These are phyloP conservation scores for Erpornis zantholeuca DNA, from an alignment of 2,113 vertebrate species.

Conservation along the genomic window DNA sequence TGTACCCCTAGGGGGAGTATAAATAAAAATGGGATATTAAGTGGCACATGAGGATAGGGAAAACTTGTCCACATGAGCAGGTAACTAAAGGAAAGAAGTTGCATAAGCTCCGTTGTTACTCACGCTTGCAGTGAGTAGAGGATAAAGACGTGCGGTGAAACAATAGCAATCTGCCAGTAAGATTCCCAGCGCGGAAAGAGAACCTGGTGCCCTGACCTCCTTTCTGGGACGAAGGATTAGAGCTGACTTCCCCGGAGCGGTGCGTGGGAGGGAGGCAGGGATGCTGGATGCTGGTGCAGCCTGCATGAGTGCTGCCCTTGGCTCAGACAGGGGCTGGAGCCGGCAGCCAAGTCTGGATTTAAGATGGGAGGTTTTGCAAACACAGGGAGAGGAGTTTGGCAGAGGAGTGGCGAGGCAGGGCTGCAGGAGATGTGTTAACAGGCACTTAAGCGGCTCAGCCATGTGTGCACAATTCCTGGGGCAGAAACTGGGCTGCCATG, in stretches of 20 bases:
- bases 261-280: neutral
- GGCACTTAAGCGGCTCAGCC: neutral
- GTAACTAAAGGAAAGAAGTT: neutral
- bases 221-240: neutral
- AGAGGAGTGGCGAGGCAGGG: neutral
- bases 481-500: neutral
- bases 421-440: neutral
- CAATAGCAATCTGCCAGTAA: neutral
- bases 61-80: too few relatives aligned
- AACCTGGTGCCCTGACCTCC: fast-evolving
- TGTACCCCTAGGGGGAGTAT: neutral
- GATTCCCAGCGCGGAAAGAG: neutral
- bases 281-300: fast-evolving
- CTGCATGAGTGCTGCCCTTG: fast-evolving
- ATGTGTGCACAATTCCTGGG: neutral
- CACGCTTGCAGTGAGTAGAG: neutral
- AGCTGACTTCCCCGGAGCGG: neutral
- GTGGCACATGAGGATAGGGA: neutral
- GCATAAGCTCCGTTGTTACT: neutral
- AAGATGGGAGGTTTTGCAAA: neutral
- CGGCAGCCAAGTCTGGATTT: neutral
- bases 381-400: neutral
- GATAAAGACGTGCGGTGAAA: neutral
- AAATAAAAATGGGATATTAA: neutral
- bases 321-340: neutral